Evolutionary conservation across 2,888 invertebrate genomes (phyloP), one percentile per base, ranked within the genome.

Genomic region (Eupithecia insigniata): DNA sequence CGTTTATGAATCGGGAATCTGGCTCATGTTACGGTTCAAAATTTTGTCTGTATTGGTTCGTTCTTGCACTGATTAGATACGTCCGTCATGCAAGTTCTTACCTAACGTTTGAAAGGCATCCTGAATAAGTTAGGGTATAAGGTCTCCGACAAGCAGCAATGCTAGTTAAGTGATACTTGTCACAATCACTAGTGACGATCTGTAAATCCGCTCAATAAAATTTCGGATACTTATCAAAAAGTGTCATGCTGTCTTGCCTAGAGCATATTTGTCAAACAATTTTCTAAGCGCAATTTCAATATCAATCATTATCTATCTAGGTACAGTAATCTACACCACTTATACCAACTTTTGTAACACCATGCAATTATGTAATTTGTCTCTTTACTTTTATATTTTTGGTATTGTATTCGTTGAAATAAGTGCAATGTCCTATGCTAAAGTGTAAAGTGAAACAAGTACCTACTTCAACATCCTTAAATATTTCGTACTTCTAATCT

Each of bases 21-120:
- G 46, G 65, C 73, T 77, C 77, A 60, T 70, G 75, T 80, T 79
- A 70, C 67, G 58, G 58, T 69, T 26, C 12, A 64, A 0, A 26
- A 64, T 64, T 62, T n/a, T 3, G 30, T 32, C 1, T 32, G 61
- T 18, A 34, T 62, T 12, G 34, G 22, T 60, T 30, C 7, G 22
- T 32, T n/a, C 18, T 61, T 61, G 30, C 61, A 30, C 12, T 61
- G 28, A 55, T 55, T 4, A 26, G n/a, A n/a, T n/a, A n/a, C n/a
- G n/a, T n/a, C n/a, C 22, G 26, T 55, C 26, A 55, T 55, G 8
- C 5, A 26, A 26, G 26, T 55, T 55, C 12, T 14, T 26, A 55
- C 55, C 12, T 26, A 22, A 10, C 22, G 22, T 51, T 51, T 51
- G 22, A 51, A 51, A 22, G 51, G 22, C 51, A n/a, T 43, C 7